Evolutionary conservation across 2,113 vertebrate species (phyloP).

Genomic region (Nothocercus nigrocapillus): DNA sequence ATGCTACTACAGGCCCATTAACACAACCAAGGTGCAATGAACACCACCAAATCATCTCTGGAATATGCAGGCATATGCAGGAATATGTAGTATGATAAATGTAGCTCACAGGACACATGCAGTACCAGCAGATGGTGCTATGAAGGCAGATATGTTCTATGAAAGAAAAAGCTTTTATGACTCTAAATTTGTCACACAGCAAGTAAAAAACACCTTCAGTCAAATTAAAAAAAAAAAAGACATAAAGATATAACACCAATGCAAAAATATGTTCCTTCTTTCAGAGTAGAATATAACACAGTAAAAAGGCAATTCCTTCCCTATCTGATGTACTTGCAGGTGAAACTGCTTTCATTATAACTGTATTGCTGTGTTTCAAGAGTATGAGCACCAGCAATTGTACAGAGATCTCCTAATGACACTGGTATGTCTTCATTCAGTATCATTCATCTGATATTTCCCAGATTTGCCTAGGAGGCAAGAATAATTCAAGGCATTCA

Average conservation of each 20-base stretch:
- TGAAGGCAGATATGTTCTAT: not conserved
- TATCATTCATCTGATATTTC: not conserved
- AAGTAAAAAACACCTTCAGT: not conserved
- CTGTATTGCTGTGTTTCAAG: not conserved
- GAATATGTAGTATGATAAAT: not conserved
- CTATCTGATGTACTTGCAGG: not conserved
- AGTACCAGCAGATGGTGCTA: constrained; percentile 31
- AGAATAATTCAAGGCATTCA: not conserved
- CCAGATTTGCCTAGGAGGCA: not conserved
- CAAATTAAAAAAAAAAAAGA: too few relatives aligned
- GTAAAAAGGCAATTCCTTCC: not conserved
- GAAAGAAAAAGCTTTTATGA: not conserved
- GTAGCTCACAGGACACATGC: not conserved
- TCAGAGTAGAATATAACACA: not conserved
- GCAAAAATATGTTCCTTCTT: not conserved
- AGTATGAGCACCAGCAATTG: not conserved
- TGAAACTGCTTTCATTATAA: not conserved
- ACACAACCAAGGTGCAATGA: not conserved
- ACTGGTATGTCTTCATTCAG: not conserved
- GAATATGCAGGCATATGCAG: not conserved
- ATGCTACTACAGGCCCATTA: not conserved
- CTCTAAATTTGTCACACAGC: not conserved
- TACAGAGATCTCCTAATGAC: not conserved
- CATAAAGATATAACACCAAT: not conserved
- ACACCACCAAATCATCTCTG: not conserved